These are phyloP conservation scores for Synanthedon andrenaeformis DNA, from an alignment of 2,888 invertebrate species.

Conservation along the genomic window DNA sequence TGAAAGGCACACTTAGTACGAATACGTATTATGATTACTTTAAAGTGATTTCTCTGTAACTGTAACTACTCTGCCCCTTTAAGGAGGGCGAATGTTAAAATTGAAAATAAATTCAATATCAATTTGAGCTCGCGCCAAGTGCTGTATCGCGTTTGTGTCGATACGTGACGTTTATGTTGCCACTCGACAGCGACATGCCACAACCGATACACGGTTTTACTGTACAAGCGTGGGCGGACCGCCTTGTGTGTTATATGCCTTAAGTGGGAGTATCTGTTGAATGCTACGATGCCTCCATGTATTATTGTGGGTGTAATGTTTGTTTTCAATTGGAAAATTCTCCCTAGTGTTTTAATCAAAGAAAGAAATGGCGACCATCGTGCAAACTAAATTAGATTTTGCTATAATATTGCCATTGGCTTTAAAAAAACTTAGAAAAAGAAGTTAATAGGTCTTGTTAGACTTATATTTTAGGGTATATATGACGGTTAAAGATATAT, in stretches of 20 bases:
- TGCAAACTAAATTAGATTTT: no score
- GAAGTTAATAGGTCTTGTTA: no score
- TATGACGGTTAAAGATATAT: no score
- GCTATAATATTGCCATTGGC: no score
- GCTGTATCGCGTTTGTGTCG: slow-evolving; percentile 50
- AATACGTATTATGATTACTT: no score
- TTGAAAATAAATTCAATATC: slow-evolving; percentile 71
- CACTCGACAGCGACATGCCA: slow-evolving; percentile 41
- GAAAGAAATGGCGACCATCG: no score
- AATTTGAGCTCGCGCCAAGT: slow-evolving; percentile 69
- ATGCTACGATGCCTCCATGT: neutral
- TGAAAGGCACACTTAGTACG: no score
- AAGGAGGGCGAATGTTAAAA: slow-evolving; percentile 67
- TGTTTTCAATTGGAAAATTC: no score
- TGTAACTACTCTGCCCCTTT: slow-evolving; percentile 28
- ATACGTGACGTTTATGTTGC: slow-evolving; percentile 54
- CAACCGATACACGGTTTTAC: slow-evolving; percentile 3
- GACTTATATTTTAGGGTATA: no score
- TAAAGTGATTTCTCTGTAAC: neutral
- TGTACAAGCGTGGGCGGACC: neutral
- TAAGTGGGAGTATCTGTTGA: neutral
- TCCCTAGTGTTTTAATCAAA: no score
- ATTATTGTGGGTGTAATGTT: no score
- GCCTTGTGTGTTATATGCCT: neutral
- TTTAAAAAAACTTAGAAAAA: no score